phyloP scores from a whole-genome alignment of 2,888 invertebrate species.

The Drosophila anomelani region DNA sequence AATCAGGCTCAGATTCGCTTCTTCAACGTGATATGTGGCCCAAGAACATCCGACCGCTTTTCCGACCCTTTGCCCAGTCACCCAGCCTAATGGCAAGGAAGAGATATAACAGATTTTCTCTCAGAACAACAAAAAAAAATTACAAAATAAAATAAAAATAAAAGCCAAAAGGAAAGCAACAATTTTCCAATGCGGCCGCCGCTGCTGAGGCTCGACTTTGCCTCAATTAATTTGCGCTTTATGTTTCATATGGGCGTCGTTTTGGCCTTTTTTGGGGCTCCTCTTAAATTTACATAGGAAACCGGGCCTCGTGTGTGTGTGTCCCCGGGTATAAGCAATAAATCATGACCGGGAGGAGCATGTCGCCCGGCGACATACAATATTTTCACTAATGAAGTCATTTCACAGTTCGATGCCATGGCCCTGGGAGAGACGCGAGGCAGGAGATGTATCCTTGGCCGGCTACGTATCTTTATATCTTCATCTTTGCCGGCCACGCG shows the following conservation, averaged over 20 bases:
- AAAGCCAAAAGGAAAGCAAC: conserved; percentile 29
- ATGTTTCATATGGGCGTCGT: conserved; percentile 62
- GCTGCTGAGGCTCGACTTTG: conserved; percentile 43
- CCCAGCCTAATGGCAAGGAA: conserved; percentile 34
- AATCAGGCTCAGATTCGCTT: conserved; percentile 35
- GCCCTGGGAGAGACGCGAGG: conserved; percentile 4
- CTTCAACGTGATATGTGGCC: conserved; percentile 33
- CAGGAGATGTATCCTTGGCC: conserved; percentile 4
- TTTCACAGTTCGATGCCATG: conserved; percentile 76
- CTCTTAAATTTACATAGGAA: conserved; percentile 75
- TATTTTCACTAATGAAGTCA: conserved; percentile 81
- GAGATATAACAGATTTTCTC: conserved; percentile 37
- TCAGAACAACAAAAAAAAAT: background rate
- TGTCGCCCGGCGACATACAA: conserved; percentile 54
- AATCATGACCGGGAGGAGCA: conserved; percentile 56
- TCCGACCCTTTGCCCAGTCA: conserved; percentile 68
- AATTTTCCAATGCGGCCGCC: conserved; percentile 42
- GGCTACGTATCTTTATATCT: conserved; percentile 60
- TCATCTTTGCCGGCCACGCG: conserved; percentile 67
- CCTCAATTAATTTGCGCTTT: conserved; percentile 77
- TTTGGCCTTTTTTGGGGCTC: conserved; percentile 49
- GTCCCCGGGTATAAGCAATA: conserved; percentile 58
- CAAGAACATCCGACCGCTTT: conserved; percentile 57
- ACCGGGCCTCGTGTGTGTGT: conserved; percentile 9
- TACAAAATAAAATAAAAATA: background rate